Evolutionary conservation across 1,140 invertebrate species (phyloP).

Genomic region (Ceratina japonica): DNA sequence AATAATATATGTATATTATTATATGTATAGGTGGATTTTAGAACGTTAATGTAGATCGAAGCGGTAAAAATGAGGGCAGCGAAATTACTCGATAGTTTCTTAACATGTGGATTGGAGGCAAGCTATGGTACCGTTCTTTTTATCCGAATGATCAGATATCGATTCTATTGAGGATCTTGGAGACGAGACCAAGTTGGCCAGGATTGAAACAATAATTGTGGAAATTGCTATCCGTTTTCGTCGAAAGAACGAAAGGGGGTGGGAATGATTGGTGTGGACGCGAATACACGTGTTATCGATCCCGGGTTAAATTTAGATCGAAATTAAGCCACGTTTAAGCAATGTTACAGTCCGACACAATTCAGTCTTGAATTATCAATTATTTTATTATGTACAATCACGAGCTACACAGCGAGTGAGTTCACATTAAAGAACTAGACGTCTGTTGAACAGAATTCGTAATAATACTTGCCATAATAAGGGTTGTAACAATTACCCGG

Average conservation of each 20-base stretch:
- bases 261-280: neutral
- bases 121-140: no score
- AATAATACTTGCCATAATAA: neutral
- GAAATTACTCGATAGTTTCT: neutral
- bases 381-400: neutral
- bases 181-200: neutral
- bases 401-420: neutral
- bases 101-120: neutral
- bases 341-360: neutral
- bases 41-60: no score
- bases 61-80: neutral
- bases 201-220: neutral
- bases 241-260: no score
- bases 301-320: constrained; percentile 1
- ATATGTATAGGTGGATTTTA: no score
- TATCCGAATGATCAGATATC: neutral
- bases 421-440: neutral
- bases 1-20: no score
- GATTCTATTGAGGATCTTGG: neutral
- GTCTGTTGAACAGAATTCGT: neutral
- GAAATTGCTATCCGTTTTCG: neutral
- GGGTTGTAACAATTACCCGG: no score
- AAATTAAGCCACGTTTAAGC: neutral
- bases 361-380: neutral
- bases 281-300: neutral